Evolutionary conservation across 2,888 invertebrate genomes (phyloP).

Genomic region (Diarsia rubi): DNA sequence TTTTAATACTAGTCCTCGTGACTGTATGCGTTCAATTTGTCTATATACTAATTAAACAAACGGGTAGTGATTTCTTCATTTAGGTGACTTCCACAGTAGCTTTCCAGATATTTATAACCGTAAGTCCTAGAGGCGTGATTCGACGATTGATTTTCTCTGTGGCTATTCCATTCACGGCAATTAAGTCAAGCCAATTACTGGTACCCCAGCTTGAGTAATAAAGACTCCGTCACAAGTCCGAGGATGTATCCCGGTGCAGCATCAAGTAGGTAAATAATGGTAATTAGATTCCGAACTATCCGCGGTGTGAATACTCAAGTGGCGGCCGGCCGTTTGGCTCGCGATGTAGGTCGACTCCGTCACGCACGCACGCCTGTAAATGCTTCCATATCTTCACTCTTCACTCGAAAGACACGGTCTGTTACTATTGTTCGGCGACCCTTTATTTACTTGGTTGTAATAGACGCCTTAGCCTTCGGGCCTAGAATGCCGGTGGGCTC

Average conservation of each 20-base stretch:
- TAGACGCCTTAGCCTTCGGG: constrained; percentile 43
- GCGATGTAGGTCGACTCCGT: constrained; percentile 80
- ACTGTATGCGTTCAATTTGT: neutral
- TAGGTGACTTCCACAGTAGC: neutral
- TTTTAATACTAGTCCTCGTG: too few relatives aligned
- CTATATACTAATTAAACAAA: neutral
- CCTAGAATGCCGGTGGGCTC: constrained; percentile 16
- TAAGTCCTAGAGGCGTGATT: neutral
- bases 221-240: constrained; percentile 26
- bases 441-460: constrained; percentile 64
- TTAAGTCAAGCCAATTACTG: constrained; percentile 10
- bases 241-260: constrained; percentile 64
- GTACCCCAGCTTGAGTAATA: constrained; percentile 15
- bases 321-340: constrained; percentile 68
- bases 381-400: constrained; percentile 67
- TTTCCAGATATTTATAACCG: neutral
- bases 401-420: constrained; percentile 69
- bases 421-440: constrained; percentile 74
- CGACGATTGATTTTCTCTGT: neutral
- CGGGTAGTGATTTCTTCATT: neutral
- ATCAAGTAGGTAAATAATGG: constrained; percentile 81
- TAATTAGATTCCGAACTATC: constrained; percentile 82
- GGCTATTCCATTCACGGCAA: neutral
- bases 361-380: constrained; percentile 78
- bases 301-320: constrained; percentile 81